Base-by-base conservation (phyloP, 2,113 vertebrate species). In the Aspidoscelis tigris region DNA sequence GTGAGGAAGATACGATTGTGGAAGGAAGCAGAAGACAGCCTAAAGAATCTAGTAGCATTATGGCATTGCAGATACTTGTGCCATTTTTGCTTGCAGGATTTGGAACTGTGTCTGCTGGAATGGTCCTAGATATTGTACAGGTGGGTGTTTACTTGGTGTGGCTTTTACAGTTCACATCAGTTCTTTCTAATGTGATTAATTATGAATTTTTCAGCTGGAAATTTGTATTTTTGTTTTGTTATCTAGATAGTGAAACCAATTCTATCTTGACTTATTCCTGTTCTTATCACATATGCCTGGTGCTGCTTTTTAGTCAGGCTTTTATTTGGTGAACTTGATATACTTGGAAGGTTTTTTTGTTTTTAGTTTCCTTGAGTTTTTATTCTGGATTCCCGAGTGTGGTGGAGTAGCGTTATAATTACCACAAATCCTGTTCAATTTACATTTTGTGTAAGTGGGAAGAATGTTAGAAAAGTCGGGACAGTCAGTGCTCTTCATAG, bases 61-160 rank as follows among this genome's bases (percentile, higher is more conserved):
- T 99, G 98, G 97, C 97, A 0, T 83, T 99, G 86, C 98, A 99
- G 88, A 99, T 99, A 73, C 92, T 99, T 0, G 92, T 99, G 85
- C 98, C 98, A 0, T 99, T 99, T 90, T 89, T 99, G 83, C 95
- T 99, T 0, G 98, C 98, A 7, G 98, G 98, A 3, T 99, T 99
- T 86, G 98, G 98, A 85, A 99, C 98, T 0, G 98, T 99, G 43
- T 99, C 98, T 0, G 98, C 98, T 33, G 98, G 98, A 78, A 99
- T 99, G 97, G 98, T 99, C 92, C 95, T 99, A 92, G 98, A 99
- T 87, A 94, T 99, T 79, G 98, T 99, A 9, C 98, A 99, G 97
- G 98, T 99, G 90, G 90, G 96, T 93, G 88, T 89, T 84, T 82
- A 24, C 47, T 78, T 87, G 84, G 72, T 4, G 82, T 88, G 80